phyloP scores from a whole-genome alignment of 2,888 invertebrate genomes.

The Acleris laterana region DNA sequence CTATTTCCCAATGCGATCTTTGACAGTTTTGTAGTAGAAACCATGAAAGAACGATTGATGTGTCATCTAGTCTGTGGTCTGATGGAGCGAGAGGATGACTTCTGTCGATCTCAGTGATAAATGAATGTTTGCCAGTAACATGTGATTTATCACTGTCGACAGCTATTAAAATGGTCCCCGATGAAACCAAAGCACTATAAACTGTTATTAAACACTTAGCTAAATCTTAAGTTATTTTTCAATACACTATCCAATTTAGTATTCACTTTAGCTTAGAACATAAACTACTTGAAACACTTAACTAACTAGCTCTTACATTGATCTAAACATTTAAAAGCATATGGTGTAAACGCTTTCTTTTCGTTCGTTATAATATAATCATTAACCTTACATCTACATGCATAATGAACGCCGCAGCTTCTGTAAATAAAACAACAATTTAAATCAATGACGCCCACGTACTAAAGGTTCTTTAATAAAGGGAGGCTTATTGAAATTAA shows the following conservation, averaged over 20 bases:
- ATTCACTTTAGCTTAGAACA: constrained; percentile 37
- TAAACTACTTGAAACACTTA: constrained; percentile 10
- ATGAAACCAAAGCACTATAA: constrained; percentile 78
- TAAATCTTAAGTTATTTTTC: constrained; percentile 48
- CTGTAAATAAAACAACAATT: constrained; percentile 29
- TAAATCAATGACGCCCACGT: constrained; percentile 16
- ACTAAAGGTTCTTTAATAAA: constrained; percentile 26
- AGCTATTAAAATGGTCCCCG: constrained; percentile 68
- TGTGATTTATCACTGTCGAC: constrained; percentile 62
- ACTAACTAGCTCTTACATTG: constrained; percentile 17
- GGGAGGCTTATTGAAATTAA: constrained; percentile 32
- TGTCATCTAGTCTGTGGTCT: constrained; percentile 45
- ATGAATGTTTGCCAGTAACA: constrained; percentile 44
- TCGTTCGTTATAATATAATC: constrained; percentile 24
- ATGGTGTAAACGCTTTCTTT: constrained; percentile 21
- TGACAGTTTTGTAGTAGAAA: constrained; percentile 40
- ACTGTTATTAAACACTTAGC: constrained; percentile 41
- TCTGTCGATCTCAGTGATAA: constrained; percentile 64
- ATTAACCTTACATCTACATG: constrained; percentile 7
- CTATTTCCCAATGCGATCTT: constrained; percentile 42
- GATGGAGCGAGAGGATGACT: constrained; percentile 73
- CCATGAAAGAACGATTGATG: constrained; percentile 46
- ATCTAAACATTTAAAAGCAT: constrained; percentile 19
- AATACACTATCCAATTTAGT: constrained; percentile 41
- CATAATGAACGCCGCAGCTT: constrained; percentile 29